phyloP scores from a whole-genome alignment of 2,888 invertebrate genomes.

The Dione juno region DNA sequence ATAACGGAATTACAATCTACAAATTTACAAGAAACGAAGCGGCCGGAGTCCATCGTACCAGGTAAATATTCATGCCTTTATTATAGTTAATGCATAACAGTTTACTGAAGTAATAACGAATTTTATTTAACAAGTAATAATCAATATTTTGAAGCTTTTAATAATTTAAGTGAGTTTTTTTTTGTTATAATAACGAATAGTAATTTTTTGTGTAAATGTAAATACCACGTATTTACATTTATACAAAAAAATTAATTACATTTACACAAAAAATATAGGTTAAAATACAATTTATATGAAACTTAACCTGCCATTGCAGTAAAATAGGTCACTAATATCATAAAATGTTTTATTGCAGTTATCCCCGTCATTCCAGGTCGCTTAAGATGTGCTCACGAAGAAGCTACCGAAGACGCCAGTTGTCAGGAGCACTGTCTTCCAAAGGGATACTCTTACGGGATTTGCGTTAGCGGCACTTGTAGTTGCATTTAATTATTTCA shows the following conservation, averaged over 20 bases:
- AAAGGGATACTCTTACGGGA: slow-evolving; percentile 73
- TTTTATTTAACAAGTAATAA: background rate
- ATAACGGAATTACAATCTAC: slow-evolving; percentile 41
- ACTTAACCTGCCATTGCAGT: background rate
- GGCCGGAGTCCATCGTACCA: slow-evolving; percentile 28
- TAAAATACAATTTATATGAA: background rate
- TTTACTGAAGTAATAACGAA: background rate
- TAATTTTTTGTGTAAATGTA: too few relatives aligned
- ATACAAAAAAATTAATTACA: too few relatives aligned
- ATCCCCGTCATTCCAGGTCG: slow-evolving; percentile 53
- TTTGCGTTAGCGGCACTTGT: slow-evolving; percentile 68
- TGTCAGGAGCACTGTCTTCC: slow-evolving; percentile 71
- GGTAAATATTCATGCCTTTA: slow-evolving; percentile 27
- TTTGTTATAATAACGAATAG: too few relatives aligned
- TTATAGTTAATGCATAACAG: background rate
- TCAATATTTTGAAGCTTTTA: background rate
- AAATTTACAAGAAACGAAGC: slow-evolving; percentile 43
- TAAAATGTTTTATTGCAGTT: background rate
- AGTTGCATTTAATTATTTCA: slow-evolving; percentile 62
- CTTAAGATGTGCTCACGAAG: slow-evolving; percentile 60
- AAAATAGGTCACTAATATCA: background rate
- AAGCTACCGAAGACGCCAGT: slow-evolving; percentile 61
- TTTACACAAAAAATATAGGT: too few relatives aligned
- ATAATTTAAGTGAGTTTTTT: too few relatives aligned
- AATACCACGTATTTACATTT: too few relatives aligned